These are phyloP conservation scores for Psilopsiagon aymara DNA, from an alignment of 2,113 vertebrate species.

Conservation along the genomic window DNA sequence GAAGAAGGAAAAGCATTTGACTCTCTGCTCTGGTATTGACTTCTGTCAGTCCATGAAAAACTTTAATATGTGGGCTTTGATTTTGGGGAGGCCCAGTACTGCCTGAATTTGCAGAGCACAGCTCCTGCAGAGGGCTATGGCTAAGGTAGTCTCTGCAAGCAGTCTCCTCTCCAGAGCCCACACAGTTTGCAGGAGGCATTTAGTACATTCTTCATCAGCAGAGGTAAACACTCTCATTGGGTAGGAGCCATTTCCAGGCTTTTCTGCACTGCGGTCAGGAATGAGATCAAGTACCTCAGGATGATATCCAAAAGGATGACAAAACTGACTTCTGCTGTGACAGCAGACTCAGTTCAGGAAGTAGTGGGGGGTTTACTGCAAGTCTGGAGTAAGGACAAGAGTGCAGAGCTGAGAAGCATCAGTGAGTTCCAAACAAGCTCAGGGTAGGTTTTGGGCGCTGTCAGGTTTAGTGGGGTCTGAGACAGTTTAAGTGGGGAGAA, in stretches of 20 bases:
- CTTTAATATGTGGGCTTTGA: not conserved
- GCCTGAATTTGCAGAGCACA: not conserved
- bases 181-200: not conserved
- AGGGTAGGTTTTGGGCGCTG: not conserved
- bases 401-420: not conserved
- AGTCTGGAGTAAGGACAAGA: not conserved
- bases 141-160: not conserved
- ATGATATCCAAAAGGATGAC: not conserved
- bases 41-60: not conserved
- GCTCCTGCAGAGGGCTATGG: not conserved
- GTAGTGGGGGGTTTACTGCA: not conserved
- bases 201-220: not conserved
- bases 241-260: not conserved
- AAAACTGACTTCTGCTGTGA: not conserved
- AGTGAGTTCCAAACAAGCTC: not conserved
- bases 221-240: not conserved
- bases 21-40: not conserved
- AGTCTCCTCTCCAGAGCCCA: not conserved
- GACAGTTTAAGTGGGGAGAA: not conserved
- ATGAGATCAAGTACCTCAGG: constrained; percentile 3
- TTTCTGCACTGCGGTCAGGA: not conserved
- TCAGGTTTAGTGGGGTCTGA: not conserved
- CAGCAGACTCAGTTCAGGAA: not conserved
- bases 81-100: not conserved
- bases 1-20: not conserved